These are phyloP conservation scores for Cephus rjabovi DNA, from an alignment of 2,888 invertebrate species.

Conservation along the genomic window DNA sequence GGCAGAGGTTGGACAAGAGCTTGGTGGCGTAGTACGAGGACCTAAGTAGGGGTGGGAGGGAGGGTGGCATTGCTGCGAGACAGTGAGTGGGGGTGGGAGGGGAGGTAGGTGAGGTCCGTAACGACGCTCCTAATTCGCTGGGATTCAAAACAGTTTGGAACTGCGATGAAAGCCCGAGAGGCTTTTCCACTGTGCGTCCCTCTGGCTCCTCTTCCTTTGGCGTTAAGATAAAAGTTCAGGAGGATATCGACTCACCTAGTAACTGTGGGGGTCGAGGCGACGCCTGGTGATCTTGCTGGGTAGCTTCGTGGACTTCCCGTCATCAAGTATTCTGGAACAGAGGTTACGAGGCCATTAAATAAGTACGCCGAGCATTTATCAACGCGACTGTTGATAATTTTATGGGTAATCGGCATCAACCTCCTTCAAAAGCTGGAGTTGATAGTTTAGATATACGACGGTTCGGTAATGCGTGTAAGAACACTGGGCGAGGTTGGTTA, in stretches of 20 bases:
- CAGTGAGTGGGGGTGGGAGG: neutral
- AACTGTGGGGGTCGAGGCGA: slow-evolving; percentile 56
- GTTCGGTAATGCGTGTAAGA: neutral
- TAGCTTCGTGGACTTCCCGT: slow-evolving; percentile 63
- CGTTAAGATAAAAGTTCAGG: slow-evolving; percentile 27
- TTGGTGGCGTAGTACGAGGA: neutral
- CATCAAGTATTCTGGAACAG: slow-evolving; percentile 64
- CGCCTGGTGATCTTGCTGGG: slow-evolving; percentile 58
- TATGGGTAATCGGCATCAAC: neutral
- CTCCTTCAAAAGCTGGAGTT: fast-evolving
- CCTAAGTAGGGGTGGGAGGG: neutral
- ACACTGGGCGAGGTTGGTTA: neutral
- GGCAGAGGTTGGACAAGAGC: neutral
- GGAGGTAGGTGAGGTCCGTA: slow-evolving; percentile 16
- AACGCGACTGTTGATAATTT: neutral
- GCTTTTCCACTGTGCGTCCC: slow-evolving; percentile 10
- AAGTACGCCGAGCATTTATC: neutral
- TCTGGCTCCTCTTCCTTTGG: neutral
- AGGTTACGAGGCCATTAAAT: neutral
- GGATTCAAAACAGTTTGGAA: slow-evolving; percentile 35
- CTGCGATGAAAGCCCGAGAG: slow-evolving; percentile 19
- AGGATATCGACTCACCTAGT: slow-evolving; percentile 48
- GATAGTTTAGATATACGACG: neutral
- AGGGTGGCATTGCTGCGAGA: no score
- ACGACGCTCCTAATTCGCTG: slow-evolving; percentile 31